These are phyloP conservation scores for Onychostruthus taczanowskii DNA, from an alignment of 2,113 vertebrate species.

Conservation along the genomic window DNA sequence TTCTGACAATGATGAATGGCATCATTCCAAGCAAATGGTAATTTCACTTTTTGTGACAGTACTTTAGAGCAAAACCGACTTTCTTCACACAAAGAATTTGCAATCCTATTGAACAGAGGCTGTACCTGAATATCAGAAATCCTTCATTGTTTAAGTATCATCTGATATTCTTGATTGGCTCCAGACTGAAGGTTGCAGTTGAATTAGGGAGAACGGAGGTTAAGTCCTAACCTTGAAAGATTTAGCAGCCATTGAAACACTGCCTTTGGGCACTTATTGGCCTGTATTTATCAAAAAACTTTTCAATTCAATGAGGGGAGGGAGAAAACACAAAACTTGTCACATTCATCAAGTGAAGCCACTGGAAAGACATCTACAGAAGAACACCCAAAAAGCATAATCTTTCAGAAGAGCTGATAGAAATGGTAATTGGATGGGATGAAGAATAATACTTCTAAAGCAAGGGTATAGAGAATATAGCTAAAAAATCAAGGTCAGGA, in stretches of 20 bases:
- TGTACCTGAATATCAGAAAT: constrained; percentile 99
- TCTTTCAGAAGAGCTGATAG: constrained; percentile 93
- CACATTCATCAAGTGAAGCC: constrained; percentile 99
- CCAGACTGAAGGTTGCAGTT: constrained; percentile 95
- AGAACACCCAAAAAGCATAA: constrained; percentile 99
- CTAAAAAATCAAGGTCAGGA: constrained; percentile 79
- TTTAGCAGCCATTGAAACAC: constrained; percentile 98
- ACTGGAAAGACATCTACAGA: constrained; percentile 97
- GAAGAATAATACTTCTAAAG: constrained; percentile 90
- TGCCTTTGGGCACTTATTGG: constrained; percentile 95
- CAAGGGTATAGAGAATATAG: constrained; percentile 75
- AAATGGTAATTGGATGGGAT: constrained; percentile 95
- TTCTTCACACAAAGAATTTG: constrained; percentile 95
- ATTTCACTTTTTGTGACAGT: constrained; percentile 99
- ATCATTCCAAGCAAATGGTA: constrained; percentile 99
- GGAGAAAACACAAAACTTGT: constrained; percentile 98
- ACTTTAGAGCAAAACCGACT: constrained; percentile 98
- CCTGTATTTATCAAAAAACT: constrained; percentile 88
- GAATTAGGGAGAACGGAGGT: constrained; percentile 97
- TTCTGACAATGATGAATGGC: constrained; percentile 99
- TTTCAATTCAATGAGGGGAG: constrained; percentile 95
- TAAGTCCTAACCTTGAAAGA: constrained; percentile 99
- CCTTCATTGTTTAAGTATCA: constrained; percentile 99
- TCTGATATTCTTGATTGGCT: constrained; percentile 99
- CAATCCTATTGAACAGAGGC: constrained; percentile 96